Base-by-base conservation (phyloP, 2,888 invertebrate genomes). In the Gari tellinella region DNA sequence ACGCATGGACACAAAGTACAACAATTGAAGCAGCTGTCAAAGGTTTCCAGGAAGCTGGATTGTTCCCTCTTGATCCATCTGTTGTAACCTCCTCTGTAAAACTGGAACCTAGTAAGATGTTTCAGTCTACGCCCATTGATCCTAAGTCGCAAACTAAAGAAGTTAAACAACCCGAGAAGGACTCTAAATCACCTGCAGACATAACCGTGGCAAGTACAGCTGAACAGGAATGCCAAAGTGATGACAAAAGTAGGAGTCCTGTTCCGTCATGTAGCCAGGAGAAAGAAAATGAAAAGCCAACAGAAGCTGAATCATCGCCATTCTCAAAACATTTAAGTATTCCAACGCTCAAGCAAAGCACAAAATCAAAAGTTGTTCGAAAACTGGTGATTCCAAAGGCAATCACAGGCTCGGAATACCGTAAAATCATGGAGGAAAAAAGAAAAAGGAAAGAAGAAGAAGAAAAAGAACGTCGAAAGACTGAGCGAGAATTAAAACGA, bases 1-100 rank as follows among this genome's bases (percentile, higher is more conserved):
- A 55, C 0, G 72, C 68, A 12, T 77, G 68, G 72, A 8, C 12
- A 15, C 41, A 58, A 15, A 52, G 56, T 19, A 49, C 77, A 19
- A 72, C 65, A 15, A 31, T 67, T 17, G 72, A 72, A 2, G 58
- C 31, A 10, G 67, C 72, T 10, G 41, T 72, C 7, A 72, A 72
- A 37, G 57, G 58, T 12, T 70, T 64, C 31, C n/a, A 14, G 2
- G 52, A 58, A 40, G 53, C 64, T 26, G 58, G 70, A 1, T 26
- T 70, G 19, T 64, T 53, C 31, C 70, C 64, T 1, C n/a, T 55
- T 1, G 31, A 66, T 26, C 57, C 45, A n/a, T 17, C 21, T 7
- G 3, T 12, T 2, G 57, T 66, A 2, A 15, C 26, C 1, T 21
- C 8, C 1, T 66, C 57, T 15, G 58, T 58, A 14, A 66, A 66